Percentiles rank a stretch among this genome's conserved stretches.
phyloP scores from a whole-genome alignment of 2,888 invertebrate genomes.

The Epiblema foenella region DNA sequence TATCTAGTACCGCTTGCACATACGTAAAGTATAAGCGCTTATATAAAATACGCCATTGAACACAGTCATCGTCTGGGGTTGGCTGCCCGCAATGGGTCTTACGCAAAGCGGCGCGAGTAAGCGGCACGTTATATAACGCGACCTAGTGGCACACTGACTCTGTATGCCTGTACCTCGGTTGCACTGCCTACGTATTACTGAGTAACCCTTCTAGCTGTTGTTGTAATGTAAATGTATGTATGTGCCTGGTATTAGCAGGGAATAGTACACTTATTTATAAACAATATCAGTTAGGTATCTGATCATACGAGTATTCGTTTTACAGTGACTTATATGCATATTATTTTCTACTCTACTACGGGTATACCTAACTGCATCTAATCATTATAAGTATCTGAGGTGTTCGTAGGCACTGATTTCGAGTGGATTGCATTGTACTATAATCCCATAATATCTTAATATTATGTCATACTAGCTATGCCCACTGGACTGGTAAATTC shows the following conservation, averaged over 20 bases:
- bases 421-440: no score
- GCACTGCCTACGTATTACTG: constrained; percentile 59
- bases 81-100: constrained; percentile 69
- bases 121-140: constrained; percentile 74
- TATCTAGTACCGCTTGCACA: constrained; percentile 10
- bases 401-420: no score
- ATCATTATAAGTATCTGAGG: no score
- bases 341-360: no score
- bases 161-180: constrained; percentile 59
- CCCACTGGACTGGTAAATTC: no score
- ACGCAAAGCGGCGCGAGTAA: constrained; percentile 73
- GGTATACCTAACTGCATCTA: neutral
- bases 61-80: constrained; percentile 59
- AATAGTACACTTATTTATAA: no score
- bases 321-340: neutral
- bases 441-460: no score
- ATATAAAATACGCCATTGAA: constrained; percentile 48
- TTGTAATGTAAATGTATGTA: constrained; percentile 16
- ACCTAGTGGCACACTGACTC: constrained; percentile 80
- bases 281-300: no score
- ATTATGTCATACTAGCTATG: no score
- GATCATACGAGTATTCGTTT: neutral
- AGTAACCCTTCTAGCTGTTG: constrained; percentile 37
- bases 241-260: neutral
- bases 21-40: constrained; percentile 37